Conservation (phyloP, 2,888 invertebrate species). For the Buathra laborator region DNA sequence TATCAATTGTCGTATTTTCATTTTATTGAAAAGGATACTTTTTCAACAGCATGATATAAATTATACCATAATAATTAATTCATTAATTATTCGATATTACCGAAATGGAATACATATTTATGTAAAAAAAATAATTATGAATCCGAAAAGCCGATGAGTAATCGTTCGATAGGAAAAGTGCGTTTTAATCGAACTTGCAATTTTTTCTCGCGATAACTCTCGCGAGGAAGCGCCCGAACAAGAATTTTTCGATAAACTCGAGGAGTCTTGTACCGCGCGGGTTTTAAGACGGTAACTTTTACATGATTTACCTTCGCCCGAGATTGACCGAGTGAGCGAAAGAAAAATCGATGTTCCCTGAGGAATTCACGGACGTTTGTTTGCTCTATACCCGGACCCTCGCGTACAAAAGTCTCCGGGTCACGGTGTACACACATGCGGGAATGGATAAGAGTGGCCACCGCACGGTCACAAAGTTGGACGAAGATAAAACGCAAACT, state of each 20-base stretch:
- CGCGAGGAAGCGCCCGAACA: neutral
- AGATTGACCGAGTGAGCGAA: neutral
- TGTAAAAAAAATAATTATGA: neutral
- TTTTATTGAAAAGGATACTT: too few species aligned
- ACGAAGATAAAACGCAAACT: slow-evolving; percentile 51
- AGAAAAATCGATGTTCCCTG: slow-evolving; percentile 13
- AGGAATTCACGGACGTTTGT: neutral
- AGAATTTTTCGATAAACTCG: slow-evolving; percentile 20
- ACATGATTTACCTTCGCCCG: slow-evolving; percentile 12
- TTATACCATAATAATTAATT: too few species aligned
- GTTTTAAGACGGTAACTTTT: neutral
- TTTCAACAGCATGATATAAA: too few species aligned
- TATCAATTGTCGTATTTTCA: too few species aligned
- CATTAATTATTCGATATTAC: too few species aligned
- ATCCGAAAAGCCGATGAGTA: neutral
- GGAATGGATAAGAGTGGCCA: neutral
- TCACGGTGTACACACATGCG: neutral
- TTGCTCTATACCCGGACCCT: neutral
- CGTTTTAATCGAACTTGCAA: neutral
- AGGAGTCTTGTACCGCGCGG: neutral
- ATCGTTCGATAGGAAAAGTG: neutral
- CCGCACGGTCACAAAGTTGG: slow-evolving; percentile 41
- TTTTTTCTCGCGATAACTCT: neutral
- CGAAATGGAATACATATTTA: neutral
- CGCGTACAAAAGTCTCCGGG: neutral